Evolutionary conservation across 1,140 invertebrate species (phyloP).

Genomic region (Himalopsyche phryganea): DNA sequence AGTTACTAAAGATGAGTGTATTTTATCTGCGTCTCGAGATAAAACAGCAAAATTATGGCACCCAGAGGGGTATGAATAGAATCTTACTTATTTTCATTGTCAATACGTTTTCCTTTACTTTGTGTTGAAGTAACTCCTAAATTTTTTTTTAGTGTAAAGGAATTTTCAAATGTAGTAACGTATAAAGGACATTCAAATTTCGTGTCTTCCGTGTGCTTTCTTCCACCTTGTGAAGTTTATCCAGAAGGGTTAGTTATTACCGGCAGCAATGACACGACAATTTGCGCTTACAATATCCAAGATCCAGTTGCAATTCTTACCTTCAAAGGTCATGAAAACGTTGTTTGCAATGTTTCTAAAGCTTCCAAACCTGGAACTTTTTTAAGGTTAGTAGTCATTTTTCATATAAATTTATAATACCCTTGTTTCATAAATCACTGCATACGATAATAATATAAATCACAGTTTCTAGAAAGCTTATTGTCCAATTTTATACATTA

Average conservation of each 20-base stretch:
- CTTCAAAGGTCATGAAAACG: constrained; percentile 77
- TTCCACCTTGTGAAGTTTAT: constrained; percentile 64
- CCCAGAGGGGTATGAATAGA: constrained; percentile 64
- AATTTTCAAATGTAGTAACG: constrained; percentile 60
- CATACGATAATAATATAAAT: no score
- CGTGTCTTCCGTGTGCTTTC: constrained; percentile 73
- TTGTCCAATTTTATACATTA: no score
- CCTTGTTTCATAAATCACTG: no score
- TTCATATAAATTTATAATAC: no score
- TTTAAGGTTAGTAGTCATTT: constrained; percentile 41
- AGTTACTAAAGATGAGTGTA: constrained; percentile 61
- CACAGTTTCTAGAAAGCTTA: no score
- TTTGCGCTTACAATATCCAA: constrained; percentile 70
- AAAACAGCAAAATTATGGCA: constrained; percentile 81
- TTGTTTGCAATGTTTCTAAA: constrained; percentile 54
- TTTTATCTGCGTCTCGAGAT: constrained; percentile 84
- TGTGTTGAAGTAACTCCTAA: constrained; percentile 28
- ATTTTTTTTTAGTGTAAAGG: constrained; percentile 52
- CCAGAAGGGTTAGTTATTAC: constrained; percentile 80
- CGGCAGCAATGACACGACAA: constrained; percentile 83
- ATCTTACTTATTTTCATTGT: constrained; percentile 14
- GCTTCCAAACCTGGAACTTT: constrained; percentile 47
- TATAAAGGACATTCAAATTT: constrained; percentile 83
- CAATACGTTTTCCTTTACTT: not conserved
- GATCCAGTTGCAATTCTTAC: constrained; percentile 59